Conservation (phyloP, 2,888 invertebrate genomes). For the Eumacrocentrus americanus region DNA sequence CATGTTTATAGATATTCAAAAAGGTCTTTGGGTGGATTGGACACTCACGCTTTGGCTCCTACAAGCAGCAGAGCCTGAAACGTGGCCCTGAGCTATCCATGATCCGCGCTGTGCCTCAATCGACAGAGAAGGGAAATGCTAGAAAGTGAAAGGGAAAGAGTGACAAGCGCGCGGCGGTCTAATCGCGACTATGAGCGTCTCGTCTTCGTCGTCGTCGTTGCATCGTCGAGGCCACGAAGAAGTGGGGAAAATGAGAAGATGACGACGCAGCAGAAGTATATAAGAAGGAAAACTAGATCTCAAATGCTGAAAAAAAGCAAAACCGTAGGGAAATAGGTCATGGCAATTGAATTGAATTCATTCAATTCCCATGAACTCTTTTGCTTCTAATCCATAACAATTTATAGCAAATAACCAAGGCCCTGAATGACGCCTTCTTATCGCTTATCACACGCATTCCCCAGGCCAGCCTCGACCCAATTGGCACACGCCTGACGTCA, state of each 20-base stretch:
- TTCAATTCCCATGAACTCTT: too few relatives aligned
- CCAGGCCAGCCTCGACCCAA: conserved; percentile 16
- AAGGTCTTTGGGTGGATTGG: too few relatives aligned
- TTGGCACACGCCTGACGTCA: conserved; percentile 13
- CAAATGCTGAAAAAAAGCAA: too few relatives aligned
- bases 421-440: too few relatives aligned
- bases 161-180: conserved; percentile 25
- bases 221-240: conserved; percentile 2
- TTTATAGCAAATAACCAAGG: too few relatives aligned
- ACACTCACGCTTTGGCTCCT: too few relatives aligned
- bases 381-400: too few relatives aligned
- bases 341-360: too few relatives aligned
- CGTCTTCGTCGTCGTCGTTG: conserved; percentile 29
- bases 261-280: neutral
- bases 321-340: too few relatives aligned
- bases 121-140: neutral
- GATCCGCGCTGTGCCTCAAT: neutral
- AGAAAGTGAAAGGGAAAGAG: conserved; percentile 31
- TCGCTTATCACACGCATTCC: conserved; percentile 8
- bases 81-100: neutral
- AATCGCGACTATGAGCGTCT: conserved; percentile 36
- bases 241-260: neutral
- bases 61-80: too few relatives aligned
- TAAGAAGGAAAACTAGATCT: neutral
- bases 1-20: too few relatives aligned